These are phyloP conservation scores for Dipodomys spectabilis DNA, from an alignment of 2,113 vertebrate species.

Conservation along the genomic window DNA sequence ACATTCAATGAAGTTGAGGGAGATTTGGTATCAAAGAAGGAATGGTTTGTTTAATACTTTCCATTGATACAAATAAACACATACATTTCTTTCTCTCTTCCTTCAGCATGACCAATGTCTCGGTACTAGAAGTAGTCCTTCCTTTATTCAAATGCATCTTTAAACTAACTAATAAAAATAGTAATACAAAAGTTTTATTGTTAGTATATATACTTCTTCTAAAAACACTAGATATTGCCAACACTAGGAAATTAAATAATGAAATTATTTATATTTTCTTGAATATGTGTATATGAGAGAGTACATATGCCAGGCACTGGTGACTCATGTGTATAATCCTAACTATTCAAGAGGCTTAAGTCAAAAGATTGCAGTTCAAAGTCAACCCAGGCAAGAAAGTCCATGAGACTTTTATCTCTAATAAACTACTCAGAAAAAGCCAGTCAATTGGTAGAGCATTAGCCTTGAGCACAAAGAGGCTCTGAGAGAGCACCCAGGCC, in stretches of 20 bases:
- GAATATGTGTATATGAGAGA: background rate
- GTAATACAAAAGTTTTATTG: background rate
- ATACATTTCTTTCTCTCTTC: background rate
- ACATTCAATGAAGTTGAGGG: background rate
- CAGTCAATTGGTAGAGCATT: no score
- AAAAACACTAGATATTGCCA: background rate
- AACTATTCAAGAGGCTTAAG: no score
- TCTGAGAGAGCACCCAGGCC: no score
- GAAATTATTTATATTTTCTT: background rate
- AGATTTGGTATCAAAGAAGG: conserved; percentile 47
- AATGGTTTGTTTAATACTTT: background rate
- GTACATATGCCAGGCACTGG: no score
- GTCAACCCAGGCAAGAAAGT: no score
- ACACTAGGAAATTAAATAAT: background rate
- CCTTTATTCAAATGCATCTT: background rate
- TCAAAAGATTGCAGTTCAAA: no score
- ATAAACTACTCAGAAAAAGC: no score
- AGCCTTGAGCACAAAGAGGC: no score
- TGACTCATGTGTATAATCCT: no score
- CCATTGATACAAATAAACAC: background rate
- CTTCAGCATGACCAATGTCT: background rate
- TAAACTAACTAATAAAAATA: background rate
- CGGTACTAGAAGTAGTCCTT: background rate
- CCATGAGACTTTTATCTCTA: no score
- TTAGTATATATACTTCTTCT: background rate